phyloP scores from a whole-genome alignment of 2,113 vertebrate species.

The Ameiurus melas region DNA sequence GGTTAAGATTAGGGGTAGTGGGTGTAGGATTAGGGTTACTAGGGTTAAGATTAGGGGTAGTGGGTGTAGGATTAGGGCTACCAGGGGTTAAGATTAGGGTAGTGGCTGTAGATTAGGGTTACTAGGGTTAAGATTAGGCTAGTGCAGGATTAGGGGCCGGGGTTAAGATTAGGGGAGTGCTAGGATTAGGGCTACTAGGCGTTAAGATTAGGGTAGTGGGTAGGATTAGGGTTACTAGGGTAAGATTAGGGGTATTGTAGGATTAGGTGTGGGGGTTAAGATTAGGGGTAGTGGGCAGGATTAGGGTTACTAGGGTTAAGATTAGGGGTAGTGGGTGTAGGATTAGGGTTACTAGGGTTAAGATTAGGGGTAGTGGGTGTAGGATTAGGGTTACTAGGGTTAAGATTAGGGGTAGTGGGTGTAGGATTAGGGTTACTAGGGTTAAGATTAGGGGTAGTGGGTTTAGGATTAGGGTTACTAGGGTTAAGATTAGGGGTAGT shows the following conservation, averaged over 20 bases:
- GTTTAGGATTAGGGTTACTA: neutral
- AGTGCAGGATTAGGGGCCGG: neutral
- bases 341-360: neutral
- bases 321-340: neutral
- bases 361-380: neutral
- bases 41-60: neutral
- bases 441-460: neutral
- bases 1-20: neutral
- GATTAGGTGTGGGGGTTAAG: neutral
- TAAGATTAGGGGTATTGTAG: neutral
- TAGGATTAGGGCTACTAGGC: neutral
- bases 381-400: neutral
- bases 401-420: neutral
- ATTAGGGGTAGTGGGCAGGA: neutral
- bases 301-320: neutral
- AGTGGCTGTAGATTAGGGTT: too few relatives aligned
- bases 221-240: neutral
- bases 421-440: too few relatives aligned
- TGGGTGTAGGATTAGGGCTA: neutral
- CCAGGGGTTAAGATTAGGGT: neutral
- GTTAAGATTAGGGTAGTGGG: too few relatives aligned
- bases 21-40: too few relatives aligned
- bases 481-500: too few relatives aligned
- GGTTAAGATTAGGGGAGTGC: neutral
- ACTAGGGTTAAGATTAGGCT: neutral